These are phyloP conservation scores for Anthoscopus minutus DNA, from an alignment of 2,113 vertebrate species.

Conservation along the genomic window DNA sequence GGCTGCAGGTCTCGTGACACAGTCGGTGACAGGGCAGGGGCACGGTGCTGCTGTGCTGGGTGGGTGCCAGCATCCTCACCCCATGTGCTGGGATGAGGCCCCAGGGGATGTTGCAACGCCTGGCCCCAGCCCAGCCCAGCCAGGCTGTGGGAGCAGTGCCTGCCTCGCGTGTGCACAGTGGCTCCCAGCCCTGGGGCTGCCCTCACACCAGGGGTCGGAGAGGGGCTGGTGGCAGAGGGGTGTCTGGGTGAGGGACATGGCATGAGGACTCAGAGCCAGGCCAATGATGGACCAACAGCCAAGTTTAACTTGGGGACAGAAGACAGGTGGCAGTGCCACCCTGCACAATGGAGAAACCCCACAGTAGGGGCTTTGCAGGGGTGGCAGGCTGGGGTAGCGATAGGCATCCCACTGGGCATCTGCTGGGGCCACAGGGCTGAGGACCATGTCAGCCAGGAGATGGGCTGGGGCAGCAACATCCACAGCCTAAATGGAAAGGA, in stretches of 20 bases:
- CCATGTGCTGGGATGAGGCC: fast-evolving
- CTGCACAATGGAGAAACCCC: fast-evolving
- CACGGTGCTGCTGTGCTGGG: fast-evolving
- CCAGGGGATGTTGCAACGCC: background rate
- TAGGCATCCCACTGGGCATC: background rate
- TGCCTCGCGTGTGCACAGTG: fast-evolving
- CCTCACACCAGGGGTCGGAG: fast-evolving
- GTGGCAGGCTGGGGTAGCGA: fast-evolving
- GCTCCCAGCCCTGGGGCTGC: fast-evolving
- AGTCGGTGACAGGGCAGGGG: fast-evolving
- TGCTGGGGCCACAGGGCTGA: background rate
- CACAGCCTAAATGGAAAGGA: background rate
- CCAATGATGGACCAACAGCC: fast-evolving
- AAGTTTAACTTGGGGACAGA: background rate
- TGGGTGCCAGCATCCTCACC: background rate
- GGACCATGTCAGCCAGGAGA: background rate
- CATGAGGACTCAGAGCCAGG: fast-evolving
- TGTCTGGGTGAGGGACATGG: fast-evolving
- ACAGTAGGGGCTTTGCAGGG: background rate
- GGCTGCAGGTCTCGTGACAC: background rate
- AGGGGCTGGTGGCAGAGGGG: fast-evolving
- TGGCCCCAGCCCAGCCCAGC: background rate
- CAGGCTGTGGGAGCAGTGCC: fast-evolving
- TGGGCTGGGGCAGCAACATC: background rate
- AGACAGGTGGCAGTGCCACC: background rate